Evolutionary conservation across 2,888 invertebrate species (phyloP).

Genomic region (Lasioglossum calceatum): DNA sequence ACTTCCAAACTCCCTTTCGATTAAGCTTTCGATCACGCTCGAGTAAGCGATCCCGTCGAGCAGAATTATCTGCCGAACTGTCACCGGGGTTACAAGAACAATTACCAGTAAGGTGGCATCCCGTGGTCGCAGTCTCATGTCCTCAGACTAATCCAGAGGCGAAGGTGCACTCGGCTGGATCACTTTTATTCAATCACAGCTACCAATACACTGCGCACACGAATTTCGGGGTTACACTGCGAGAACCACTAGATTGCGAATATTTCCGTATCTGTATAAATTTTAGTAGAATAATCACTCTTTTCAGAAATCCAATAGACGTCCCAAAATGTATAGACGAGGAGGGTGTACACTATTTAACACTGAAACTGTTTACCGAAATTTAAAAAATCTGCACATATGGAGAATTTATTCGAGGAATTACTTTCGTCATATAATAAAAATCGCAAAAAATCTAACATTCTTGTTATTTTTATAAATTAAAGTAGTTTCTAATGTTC

Average conservation of each 20-base stretch:
- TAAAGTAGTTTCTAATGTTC: not conserved
- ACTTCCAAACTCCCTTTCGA: constrained; percentile 1
- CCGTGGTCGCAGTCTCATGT: constrained; percentile 75
- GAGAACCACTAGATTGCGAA: not conserved
- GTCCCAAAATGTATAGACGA: not conserved
- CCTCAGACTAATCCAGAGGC: constrained; percentile 54
- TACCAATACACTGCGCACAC: constrained; percentile 25
- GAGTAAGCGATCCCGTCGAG: not conserved
- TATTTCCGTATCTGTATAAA: not conserved
- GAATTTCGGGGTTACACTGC: constrained; percentile 3
- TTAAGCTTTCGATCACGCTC: constrained; percentile 22
- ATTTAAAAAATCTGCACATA: not conserved
- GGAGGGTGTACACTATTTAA: not conserved
- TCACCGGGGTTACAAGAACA: constrained; percentile 30
- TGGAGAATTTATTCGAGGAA: not conserved
- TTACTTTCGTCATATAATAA: not conserved
- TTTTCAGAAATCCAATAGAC: not conserved
- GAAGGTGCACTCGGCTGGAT: constrained; percentile 34
- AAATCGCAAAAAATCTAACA: not conserved
- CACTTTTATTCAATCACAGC: constrained; percentile 53
- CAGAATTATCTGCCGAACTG: not conserved
- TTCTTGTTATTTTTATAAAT: not conserved
- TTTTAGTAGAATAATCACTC: not conserved
- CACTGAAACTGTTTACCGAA: not conserved
- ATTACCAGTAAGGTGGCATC: constrained; percentile 81